Conservation (phyloP, 2,797 vertebrate species). For the Tauraco hartlaubi region DNA sequence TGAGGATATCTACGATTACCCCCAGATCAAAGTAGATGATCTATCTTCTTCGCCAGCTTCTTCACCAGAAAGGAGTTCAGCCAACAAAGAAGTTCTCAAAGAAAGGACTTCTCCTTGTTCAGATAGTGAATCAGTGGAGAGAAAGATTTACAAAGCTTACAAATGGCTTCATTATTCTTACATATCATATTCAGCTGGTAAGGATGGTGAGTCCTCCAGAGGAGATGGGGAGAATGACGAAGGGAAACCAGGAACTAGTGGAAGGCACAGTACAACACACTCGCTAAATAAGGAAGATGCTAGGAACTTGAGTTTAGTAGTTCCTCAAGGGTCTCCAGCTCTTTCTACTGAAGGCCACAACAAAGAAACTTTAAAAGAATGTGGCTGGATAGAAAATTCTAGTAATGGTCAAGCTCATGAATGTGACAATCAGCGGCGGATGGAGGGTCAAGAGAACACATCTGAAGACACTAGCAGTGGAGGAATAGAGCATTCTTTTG, state of each 20-base stretch:
- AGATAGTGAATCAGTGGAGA: conserved; percentile 82
- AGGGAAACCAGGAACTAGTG: conserved; percentile 81
- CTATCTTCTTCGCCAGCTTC: conserved; percentile 86
- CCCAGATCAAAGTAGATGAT: conserved; percentile 91
- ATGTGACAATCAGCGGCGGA: conserved; percentile 54
- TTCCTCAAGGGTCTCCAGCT: conserved; percentile 61
- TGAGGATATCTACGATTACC: conserved; percentile 92
- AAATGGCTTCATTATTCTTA: conserved; percentile 87
- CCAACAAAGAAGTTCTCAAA: conserved; percentile 73
- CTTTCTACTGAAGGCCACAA: conserved; percentile 60
- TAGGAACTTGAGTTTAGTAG: conserved; percentile 11
- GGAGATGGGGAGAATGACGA: conserved; percentile 78
- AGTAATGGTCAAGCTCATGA: conserved; percentile 65
- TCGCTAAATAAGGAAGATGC: conserved; percentile 60
- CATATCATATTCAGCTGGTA: conserved; percentile 82
- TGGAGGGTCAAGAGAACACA: conserved; percentile 73
- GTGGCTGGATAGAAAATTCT: conserved; percentile 66
- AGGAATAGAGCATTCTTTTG: conserved; percentile 77
- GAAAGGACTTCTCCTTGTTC: conserved; percentile 78
- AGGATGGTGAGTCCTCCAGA: conserved; percentile 80
- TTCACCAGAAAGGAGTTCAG: conserved; percentile 79
- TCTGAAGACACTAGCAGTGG: conserved; percentile 69
- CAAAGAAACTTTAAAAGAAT: conserved; percentile 76
- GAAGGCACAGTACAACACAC: conserved; percentile 64
- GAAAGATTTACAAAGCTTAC: conserved; percentile 87